These are phyloP conservation scores for Papilio elwesi DNA, from an alignment of 2,888 invertebrate species.

Conservation along the genomic window DNA sequence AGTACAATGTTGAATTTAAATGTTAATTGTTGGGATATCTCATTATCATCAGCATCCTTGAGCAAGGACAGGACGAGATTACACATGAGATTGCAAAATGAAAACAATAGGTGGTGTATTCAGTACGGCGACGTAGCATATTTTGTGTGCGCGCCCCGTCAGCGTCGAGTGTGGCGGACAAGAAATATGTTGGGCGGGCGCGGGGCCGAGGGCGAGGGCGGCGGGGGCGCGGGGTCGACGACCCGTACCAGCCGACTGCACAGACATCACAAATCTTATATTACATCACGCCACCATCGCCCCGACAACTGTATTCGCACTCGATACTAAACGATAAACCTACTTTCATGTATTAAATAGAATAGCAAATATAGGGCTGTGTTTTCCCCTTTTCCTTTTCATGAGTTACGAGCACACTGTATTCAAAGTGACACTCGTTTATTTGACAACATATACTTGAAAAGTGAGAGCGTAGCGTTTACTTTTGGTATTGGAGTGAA, in stretches of 20 bases:
- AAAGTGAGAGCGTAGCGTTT: conserved; percentile 3
- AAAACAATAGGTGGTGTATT: conserved; percentile 77
- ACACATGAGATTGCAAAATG: conserved; percentile 75
- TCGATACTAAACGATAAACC: conserved; percentile 48
- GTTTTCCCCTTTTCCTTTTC: conserved; percentile 32
- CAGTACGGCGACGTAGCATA: conserved; percentile 73
- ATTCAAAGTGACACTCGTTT: conserved; percentile 23
- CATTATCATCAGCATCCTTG: conserved; percentile 44
- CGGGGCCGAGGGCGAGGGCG: conserved; percentile 62
- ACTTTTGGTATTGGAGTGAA: neutral
- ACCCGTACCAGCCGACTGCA: conserved; percentile 59
- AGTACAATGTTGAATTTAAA: neutral
- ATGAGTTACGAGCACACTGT: conserved; percentile 12
- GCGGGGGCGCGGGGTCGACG: conserved; percentile 69
- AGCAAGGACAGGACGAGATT: conserved; percentile 64
- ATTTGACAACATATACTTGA: conserved; percentile 15
- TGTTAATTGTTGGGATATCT: conserved; percentile 7
- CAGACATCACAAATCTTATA: conserved; percentile 62
- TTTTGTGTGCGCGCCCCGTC: conserved; percentile 65
- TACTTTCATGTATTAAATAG: conserved; percentile 50
- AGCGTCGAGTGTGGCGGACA: conserved; percentile 74
- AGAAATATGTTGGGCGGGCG: conserved; percentile 77
- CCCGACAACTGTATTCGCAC: conserved; percentile 60
- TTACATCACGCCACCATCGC: conserved; percentile 64
- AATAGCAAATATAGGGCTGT: conserved; percentile 48